Evolutionary conservation across 2,888 invertebrate genomes (phyloP).

Genomic region (Aphodius sticticus): DNA sequence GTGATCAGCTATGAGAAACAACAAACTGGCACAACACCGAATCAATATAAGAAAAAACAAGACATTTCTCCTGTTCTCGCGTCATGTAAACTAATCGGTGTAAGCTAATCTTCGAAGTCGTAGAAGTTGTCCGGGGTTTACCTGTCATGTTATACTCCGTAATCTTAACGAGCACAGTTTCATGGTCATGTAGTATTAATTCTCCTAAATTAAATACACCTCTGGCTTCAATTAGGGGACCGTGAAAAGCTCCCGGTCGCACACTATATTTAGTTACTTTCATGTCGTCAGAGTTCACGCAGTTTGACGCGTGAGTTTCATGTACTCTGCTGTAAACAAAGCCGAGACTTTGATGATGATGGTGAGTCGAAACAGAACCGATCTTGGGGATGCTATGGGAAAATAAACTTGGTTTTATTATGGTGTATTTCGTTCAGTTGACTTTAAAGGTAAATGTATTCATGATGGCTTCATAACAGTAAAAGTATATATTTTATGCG

Average conservation of each 20-base stretch:
- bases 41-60: background rate
- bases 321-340: constrained; percentile 41
- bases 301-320: constrained; percentile 4
- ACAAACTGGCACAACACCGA: background rate
- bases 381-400: background rate
- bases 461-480: background rate
- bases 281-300: background rate
- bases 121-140: background rate
- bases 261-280: background rate
- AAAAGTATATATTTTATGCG: background rate
- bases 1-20: background rate
- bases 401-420: background rate
- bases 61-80: background rate
- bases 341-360: constrained; percentile 39
- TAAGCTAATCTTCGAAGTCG: constrained; percentile 32
- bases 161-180: constrained; percentile 35
- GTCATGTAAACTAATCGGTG: constrained; percentile 13
- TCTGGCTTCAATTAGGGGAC: constrained; percentile 18
- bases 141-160: constrained; percentile 38
- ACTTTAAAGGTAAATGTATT: background rate
- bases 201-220: constrained; percentile 40
- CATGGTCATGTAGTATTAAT: constrained; percentile 39
- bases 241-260: constrained; percentile 7
- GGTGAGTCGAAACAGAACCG: constrained; percentile 33
- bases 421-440: background rate